Evolutionary conservation across 2,888 invertebrate species (phyloP).

Genomic region (Synergus itoensis): DNA sequence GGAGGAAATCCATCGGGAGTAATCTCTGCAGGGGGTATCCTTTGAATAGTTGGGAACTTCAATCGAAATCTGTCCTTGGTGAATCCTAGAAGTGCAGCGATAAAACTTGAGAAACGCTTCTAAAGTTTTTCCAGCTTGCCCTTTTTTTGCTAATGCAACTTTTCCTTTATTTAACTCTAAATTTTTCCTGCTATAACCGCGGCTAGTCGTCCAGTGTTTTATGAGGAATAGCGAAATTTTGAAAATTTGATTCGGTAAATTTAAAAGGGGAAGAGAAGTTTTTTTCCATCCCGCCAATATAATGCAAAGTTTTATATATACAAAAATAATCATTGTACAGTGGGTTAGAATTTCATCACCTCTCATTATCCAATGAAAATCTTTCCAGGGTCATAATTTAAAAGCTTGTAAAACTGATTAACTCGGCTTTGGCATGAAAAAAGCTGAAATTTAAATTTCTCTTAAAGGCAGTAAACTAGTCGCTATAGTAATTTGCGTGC

Average conservation of each 20-base stretch:
- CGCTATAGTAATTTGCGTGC: background rate
- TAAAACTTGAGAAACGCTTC: constrained; percentile 39
- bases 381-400: background rate
- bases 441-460: background rate
- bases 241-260: too few species aligned
- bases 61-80: constrained; percentile 50
- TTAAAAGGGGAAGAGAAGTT: too few species aligned
- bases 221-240: too few species aligned
- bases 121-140: constrained; percentile 42
- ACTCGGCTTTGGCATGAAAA: background rate
- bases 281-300: too few species aligned
- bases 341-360: background rate
- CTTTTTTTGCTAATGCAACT: background rate
- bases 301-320: background rate
- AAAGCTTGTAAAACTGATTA: background rate
- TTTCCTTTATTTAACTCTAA: background rate
- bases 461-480: background rate
- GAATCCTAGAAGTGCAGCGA: constrained; percentile 48
- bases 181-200: background rate
- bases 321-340: too few species aligned
- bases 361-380: background rate
- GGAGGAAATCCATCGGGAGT: constrained; percentile 55
- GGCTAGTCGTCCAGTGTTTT: too few species aligned
- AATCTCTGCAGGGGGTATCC: constrained; percentile 51
- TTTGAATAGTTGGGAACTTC: constrained; percentile 53